These are phyloP conservation scores for Alcedo atthis DNA, from an alignment of 2,797 vertebrate genomes.

Conservation along the genomic window DNA sequence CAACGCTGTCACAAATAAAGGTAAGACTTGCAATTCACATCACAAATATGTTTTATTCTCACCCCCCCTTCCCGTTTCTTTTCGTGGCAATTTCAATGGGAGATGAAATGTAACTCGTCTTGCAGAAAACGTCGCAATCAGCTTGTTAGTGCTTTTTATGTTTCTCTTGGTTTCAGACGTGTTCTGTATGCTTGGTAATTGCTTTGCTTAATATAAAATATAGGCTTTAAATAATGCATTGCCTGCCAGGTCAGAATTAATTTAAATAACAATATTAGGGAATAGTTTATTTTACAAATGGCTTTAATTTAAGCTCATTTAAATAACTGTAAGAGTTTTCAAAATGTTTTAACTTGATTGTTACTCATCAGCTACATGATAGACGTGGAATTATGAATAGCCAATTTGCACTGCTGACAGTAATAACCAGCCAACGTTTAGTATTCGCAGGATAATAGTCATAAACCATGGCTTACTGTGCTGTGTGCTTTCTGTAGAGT, in stretches of 20 bases:
- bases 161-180: slow-evolving; percentile 57
- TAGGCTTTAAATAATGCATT: slow-evolving; percentile 63
- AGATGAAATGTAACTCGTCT: slow-evolving; percentile 58
- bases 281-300: slow-evolving; percentile 69
- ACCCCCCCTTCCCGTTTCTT: neutral
- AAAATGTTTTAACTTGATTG: slow-evolving; percentile 65
- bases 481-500: slow-evolving; percentile 71
- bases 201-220: slow-evolving; percentile 63
- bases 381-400: slow-evolving; percentile 60
- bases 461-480: slow-evolving; percentile 70
- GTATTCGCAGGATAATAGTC: slow-evolving; percentile 61
- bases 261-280: slow-evolving; percentile 69
- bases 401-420: slow-evolving; percentile 52
- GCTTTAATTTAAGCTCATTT: slow-evolving; percentile 70
- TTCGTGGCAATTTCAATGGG: slow-evolving; percentile 49
- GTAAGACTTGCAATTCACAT: slow-evolving; percentile 77
- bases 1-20: slow-evolving; percentile 93
- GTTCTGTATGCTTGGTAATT: slow-evolving; percentile 62
- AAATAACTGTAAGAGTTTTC: slow-evolving; percentile 68
- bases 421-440: slow-evolving; percentile 59
- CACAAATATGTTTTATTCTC: neutral
- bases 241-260: slow-evolving; percentile 67
- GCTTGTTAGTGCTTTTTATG: slow-evolving; percentile 69
- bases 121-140: slow-evolving; percentile 47
- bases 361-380: slow-evolving; percentile 66